Evolutionary conservation across 2,113 vertebrate species (phyloP).

Genomic region (Leucosticte australis): DNA sequence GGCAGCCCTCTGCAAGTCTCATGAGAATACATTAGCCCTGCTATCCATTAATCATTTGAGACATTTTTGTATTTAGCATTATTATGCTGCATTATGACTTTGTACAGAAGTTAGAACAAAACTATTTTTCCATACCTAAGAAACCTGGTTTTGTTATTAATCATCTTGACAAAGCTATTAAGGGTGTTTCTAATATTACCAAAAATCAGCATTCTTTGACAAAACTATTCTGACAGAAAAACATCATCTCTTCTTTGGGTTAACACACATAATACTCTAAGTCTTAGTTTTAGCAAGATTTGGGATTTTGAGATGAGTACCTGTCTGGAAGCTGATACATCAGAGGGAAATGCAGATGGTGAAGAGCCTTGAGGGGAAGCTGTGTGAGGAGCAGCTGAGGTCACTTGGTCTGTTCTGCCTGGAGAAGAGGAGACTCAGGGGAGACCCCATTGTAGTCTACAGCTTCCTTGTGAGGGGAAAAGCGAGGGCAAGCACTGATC

Average conservation of each 20-base stretch:
- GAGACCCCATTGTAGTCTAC: neutral
- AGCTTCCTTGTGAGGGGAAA: neutral
- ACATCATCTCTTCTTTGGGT: neutral
- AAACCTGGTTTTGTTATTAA: neutral
- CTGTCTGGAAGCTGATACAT: rapidly evolving
- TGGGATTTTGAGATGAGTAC: neutral
- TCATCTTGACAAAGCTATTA: constrained; percentile 46
- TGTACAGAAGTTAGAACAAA: neutral
- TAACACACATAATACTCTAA: neutral
- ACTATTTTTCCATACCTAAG: neutral
- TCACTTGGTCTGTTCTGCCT: neutral
- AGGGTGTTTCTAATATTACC: neutral
- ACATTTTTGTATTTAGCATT: neutral
- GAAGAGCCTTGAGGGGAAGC: neutral
- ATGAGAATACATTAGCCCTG: neutral
- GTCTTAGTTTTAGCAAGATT: neutral
- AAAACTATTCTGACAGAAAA: neutral
- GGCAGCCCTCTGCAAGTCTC: neutral
- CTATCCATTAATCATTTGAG: neutral
- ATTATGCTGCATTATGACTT: neutral
- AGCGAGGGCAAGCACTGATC: neutral
- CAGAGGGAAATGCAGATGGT: neutral
- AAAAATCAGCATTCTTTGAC: neutral
- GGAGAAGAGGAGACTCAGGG: neutral
- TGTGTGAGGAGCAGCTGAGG: neutral